Conservation (phyloP, 1,140 invertebrate species). For the Euborellia annulipes region DNA sequence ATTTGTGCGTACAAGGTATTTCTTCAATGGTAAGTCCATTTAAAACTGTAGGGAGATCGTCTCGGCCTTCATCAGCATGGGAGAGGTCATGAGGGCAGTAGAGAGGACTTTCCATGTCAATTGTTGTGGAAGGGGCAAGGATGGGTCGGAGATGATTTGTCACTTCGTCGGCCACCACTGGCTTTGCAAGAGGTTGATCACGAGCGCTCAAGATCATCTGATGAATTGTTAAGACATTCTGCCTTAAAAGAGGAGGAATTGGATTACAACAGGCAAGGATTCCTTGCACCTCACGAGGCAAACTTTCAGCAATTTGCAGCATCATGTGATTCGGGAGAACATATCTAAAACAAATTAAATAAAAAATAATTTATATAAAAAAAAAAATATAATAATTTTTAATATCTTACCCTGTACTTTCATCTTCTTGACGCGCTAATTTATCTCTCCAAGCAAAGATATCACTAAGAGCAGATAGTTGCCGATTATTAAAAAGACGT, state of each 20-base stretch:
- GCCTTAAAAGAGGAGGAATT: constrained; percentile 69
- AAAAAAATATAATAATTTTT: too few species aligned
- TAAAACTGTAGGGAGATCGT: constrained; percentile 36
- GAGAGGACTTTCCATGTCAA: constrained; percentile 36
- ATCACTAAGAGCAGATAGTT: constrained; percentile 65
- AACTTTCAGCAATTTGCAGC: constrained; percentile 70
- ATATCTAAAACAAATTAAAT: constrained; percentile 40
- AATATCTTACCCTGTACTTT: constrained; percentile 52
- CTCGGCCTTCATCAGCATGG: constrained; percentile 36
- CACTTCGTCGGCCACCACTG: constrained; percentile 33
- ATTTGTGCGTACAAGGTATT: too few species aligned
- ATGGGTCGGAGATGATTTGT: constrained; percentile 28
- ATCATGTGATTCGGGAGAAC: constrained; percentile 94
- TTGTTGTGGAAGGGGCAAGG: constrained; percentile 25
- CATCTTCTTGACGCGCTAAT: constrained; percentile 74
- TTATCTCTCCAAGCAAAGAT: constrained; percentile 81
- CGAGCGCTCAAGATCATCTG: constrained; percentile 57
- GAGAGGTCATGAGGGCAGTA: constrained; percentile 53
- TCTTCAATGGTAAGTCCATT: too few species aligned
- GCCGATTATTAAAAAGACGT: constrained; percentile 69
- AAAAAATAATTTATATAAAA: constrained; percentile 3
- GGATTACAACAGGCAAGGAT: constrained; percentile 88
- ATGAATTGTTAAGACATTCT: constrained; percentile 60
- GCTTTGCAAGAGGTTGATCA: constrained; percentile 48
- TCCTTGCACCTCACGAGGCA: constrained; percentile 87